These are phyloP conservation scores for Nicator chloris DNA, from an alignment of 2,113 vertebrate genomes.

Conservation along the genomic window DNA sequence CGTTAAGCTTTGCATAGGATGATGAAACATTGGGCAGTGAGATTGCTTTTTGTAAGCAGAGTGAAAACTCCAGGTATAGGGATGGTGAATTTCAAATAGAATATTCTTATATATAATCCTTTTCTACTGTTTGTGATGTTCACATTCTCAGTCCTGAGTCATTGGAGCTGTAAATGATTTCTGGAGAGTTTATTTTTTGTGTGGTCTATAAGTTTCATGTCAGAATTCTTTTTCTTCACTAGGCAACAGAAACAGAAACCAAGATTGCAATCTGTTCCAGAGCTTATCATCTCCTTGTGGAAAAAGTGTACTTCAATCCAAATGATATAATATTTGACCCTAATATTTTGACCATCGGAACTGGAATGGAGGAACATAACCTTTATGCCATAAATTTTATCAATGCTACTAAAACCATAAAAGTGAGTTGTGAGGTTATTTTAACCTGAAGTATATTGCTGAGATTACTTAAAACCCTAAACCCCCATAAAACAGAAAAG, in stretches of 20 bases:
- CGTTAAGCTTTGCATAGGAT: neutral
- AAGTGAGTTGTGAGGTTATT: constrained; percentile 75
- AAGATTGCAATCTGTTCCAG: constrained; percentile 89
- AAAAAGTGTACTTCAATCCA: constrained; percentile 83
- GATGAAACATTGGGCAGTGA: neutral
- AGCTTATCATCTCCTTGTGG: constrained; percentile 86
- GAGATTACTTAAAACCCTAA: neutral
- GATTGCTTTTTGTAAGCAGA: neutral
- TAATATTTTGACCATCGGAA: constrained; percentile 97
- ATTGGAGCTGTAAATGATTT: neutral
- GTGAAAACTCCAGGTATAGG: neutral
- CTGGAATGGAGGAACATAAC: constrained; percentile 96
- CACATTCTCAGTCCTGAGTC: neutral
- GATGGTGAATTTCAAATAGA: neutral
- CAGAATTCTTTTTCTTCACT: neutral
- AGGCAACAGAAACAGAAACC: constrained; percentile 88
- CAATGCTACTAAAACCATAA: constrained; percentile 84
- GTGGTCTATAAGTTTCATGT: neutral
- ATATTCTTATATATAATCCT: neutral
- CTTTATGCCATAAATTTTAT: constrained; percentile 91
- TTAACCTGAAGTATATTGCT: neutral
- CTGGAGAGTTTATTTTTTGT: neutral
- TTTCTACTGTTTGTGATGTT: neutral
- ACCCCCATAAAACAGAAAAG: neutral
- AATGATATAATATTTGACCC: constrained; percentile 98